Conservation (phyloP, 1,140 invertebrate species). For the Calycopis cecrops region DNA sequence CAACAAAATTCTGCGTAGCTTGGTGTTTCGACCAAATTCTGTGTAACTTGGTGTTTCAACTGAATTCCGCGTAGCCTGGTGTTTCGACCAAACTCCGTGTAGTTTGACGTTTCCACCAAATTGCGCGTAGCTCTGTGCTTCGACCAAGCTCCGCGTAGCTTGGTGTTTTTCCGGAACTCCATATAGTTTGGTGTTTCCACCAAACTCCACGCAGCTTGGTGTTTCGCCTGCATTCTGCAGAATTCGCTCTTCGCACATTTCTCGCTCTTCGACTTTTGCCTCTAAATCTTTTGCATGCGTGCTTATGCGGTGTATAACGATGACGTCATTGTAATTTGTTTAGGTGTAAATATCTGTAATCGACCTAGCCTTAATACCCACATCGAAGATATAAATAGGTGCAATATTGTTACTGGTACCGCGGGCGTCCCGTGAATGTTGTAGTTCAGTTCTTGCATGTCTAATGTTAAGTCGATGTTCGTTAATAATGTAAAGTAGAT, state of each 20-base stretch:
- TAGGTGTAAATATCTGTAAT: slow-evolving; percentile 59
- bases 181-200: slow-evolving; percentile 15
- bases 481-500: slow-evolving; percentile 58
- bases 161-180: slow-evolving; percentile 4
- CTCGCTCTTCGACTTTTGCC: slow-evolving; percentile 53
- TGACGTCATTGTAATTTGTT: slow-evolving; percentile 58
- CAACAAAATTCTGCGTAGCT: slow-evolving; percentile 68
- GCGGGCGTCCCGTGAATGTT: slow-evolving; percentile 19
- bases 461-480: slow-evolving; percentile 57
- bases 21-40: slow-evolving; percentile 21
- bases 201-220: slow-evolving; percentile 22
- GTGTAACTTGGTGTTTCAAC: slow-evolving; percentile 49
- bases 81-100: slow-evolving; percentile 1
- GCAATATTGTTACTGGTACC: slow-evolving; percentile 48
- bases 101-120: slow-evolving; percentile 62
- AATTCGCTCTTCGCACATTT: slow-evolving; percentile 36
- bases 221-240: slow-evolving; percentile 19
- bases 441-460: slow-evolving; percentile 54
- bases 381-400: slow-evolving; percentile 66
- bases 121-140: slow-evolving; percentile 51
- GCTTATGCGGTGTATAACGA: slow-evolving; percentile 62
- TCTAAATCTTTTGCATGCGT: slow-evolving; percentile 73
- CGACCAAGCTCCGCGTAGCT: no score
- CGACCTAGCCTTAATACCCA: slow-evolving; percentile 69
- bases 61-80: slow-evolving; percentile 62